Conservation (phyloP, 1,140 invertebrate genomes). For the Temnothorax nylanderi region DNA sequence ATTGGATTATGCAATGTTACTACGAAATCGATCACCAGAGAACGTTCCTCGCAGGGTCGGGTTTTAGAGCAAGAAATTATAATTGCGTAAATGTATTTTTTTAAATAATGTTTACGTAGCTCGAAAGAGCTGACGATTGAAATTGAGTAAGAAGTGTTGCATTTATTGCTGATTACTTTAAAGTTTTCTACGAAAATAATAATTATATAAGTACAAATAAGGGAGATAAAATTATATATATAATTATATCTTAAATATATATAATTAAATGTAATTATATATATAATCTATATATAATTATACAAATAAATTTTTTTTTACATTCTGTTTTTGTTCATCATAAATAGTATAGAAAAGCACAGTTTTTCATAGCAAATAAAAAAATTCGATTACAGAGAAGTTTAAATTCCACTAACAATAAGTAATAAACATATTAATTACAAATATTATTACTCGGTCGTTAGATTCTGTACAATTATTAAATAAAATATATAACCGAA, state of each 20-base stretch:
- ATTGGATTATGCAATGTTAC: conserved; percentile 7
- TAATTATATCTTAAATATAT: not conserved
- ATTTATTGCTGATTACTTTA: not conserved
- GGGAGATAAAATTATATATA: too few relatives aligned
- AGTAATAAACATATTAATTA: not conserved
- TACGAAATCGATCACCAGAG: not conserved
- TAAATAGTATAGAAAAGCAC: not conserved
- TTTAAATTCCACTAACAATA: not conserved
- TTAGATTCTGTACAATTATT: not conserved
- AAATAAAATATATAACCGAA: not conserved
- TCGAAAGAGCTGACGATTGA: not conserved
- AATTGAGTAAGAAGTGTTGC: not conserved
- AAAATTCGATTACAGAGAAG: not conserved
- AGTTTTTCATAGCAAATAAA: not conserved
- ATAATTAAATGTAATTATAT: too few relatives aligned
- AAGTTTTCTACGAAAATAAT: not conserved
- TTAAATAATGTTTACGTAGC: not conserved
- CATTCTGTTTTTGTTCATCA: not conserved
- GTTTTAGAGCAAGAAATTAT: not conserved
- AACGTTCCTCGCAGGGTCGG: not conserved
- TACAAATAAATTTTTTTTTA: not conserved
- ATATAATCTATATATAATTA: not conserved
- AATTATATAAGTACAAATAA: not conserved
- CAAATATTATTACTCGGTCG: not conserved
- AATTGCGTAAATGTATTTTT: not conserved